Percentiles rank a stretch among this genome's conserved stretches.
Evolutionary conservation across 1,140 invertebrate genomes (phyloP).

Genomic region (Drosophila azteca): DNA sequence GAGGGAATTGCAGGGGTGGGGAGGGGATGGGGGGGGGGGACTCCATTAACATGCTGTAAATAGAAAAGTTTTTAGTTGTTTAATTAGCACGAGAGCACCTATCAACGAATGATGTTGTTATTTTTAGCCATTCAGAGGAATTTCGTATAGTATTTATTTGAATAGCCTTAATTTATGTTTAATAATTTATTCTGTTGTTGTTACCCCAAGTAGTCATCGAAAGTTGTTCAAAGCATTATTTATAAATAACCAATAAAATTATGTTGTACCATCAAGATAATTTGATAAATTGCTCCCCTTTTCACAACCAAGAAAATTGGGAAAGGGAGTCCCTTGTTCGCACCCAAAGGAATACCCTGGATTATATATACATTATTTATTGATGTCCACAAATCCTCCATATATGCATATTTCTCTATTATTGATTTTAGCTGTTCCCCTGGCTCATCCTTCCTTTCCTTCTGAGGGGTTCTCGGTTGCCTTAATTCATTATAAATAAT

Average conservation of each 20-base stretch:
- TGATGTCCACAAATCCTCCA: too few species aligned
- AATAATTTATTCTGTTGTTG: constrained; percentile 54
- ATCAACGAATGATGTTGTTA: constrained; percentile 51
- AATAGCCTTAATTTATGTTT: constrained; percentile 40
- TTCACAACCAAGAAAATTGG: too few species aligned
- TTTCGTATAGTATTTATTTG: constrained; percentile 67
- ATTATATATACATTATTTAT: too few species aligned
- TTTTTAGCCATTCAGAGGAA: constrained; percentile 72
- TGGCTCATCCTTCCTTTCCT: too few species aligned
- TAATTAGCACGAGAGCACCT: constrained; percentile 54
- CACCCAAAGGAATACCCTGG: too few species aligned
- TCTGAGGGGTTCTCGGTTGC: background rate
- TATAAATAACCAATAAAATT: constrained; percentile 59
- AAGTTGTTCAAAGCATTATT: constrained; percentile 42
- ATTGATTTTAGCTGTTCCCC: too few species aligned
- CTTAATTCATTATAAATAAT: too few species aligned
- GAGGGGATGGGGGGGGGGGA: constrained; percentile 25
- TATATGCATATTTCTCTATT: too few species aligned
- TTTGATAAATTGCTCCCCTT: background rate
- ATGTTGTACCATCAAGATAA: constrained; percentile 33
- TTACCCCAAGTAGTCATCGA: constrained; percentile 59
- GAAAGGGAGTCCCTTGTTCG: too few species aligned
- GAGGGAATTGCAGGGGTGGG: too few species aligned
- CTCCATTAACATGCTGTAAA: constrained; percentile 68
- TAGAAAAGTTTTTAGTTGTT: constrained; percentile 71